phyloP scores from a whole-genome alignment of 2,797 vertebrate species.

The Artibeus lituratus region DNA sequence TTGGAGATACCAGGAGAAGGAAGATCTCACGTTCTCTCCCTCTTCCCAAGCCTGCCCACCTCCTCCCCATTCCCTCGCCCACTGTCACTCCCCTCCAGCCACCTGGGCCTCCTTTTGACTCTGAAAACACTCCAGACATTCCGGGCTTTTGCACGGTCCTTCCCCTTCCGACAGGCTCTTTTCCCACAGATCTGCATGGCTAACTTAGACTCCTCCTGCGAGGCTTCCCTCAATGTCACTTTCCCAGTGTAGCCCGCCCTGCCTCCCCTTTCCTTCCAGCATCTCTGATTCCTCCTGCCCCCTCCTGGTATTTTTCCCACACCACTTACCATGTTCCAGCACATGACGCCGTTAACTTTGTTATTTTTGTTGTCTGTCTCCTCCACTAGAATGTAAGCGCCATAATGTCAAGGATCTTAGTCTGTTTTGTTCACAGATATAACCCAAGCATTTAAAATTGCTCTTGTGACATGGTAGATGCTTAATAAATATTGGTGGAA shows the following conservation, averaged over 20 bases:
- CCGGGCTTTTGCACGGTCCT: rapidly evolving
- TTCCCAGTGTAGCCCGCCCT: neutral
- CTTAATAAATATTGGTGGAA: neutral
- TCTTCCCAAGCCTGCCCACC: too few relatives aligned
- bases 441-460: neutral
- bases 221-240: neutral
- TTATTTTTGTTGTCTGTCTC: neutral
- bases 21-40: neutral
- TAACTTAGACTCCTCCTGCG: neutral
- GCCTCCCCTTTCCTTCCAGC: neutral
- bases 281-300: too few relatives aligned
- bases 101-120: neutral
- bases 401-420: neutral
- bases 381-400: neutral
- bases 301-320: neutral
- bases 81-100: neutral
- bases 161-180: neutral
- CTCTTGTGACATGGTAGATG: neutral
- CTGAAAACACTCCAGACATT: neutral
- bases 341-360: neutral
- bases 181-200: neutral
- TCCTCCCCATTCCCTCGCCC: rapidly evolving
- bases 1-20: neutral
- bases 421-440: neutral
- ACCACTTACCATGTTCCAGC: neutral